phyloP scores from a whole-genome alignment of 2,888 invertebrate species.

The Halictus ligatus region DNA sequence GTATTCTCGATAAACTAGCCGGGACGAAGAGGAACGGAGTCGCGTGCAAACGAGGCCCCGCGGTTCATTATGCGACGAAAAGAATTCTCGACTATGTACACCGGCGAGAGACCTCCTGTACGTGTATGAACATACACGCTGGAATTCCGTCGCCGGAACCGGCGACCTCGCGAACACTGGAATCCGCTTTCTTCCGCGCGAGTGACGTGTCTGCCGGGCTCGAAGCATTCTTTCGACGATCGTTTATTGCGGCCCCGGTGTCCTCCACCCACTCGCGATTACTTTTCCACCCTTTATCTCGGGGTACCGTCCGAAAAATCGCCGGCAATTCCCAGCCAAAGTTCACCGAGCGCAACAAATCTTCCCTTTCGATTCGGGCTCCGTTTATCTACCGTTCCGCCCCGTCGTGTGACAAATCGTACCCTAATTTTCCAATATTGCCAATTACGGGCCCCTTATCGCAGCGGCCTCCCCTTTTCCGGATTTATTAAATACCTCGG shows the following conservation, averaged over 20 bases:
- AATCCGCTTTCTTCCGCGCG: slow-evolving; percentile 29
- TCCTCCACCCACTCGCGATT: neutral
- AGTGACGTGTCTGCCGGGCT: slow-evolving; percentile 21
- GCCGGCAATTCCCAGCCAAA: slow-evolving; percentile 15
- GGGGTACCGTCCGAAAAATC: slow-evolving; percentile 28
- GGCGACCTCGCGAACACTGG: slow-evolving; percentile 14
- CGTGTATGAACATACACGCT: no score
- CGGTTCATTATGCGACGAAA: slow-evolving; percentile 55
- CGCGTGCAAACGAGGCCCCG: slow-evolving; percentile 59
- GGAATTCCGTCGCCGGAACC: no score
- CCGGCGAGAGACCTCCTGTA: neutral
- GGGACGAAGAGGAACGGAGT: slow-evolving; percentile 32
- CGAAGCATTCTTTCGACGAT: slow-evolving; percentile 29
- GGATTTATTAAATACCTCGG: neutral
- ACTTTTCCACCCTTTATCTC: slow-evolving; percentile 25
- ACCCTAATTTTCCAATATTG: neutral
- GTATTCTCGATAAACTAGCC: slow-evolving; percentile 54
- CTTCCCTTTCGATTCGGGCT: slow-evolving; percentile 1
- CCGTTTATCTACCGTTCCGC: neutral
- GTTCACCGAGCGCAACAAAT: slow-evolving; percentile 20
- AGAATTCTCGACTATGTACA: slow-evolving; percentile 53
- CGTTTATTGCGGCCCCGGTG: slow-evolving; percentile 25
- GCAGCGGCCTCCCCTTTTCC: neutral
- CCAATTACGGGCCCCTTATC: neutral
- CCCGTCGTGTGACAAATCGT: neutral